Conservation (phyloP, 2,888 invertebrate species). For the Apotomis betuletana region DNA sequence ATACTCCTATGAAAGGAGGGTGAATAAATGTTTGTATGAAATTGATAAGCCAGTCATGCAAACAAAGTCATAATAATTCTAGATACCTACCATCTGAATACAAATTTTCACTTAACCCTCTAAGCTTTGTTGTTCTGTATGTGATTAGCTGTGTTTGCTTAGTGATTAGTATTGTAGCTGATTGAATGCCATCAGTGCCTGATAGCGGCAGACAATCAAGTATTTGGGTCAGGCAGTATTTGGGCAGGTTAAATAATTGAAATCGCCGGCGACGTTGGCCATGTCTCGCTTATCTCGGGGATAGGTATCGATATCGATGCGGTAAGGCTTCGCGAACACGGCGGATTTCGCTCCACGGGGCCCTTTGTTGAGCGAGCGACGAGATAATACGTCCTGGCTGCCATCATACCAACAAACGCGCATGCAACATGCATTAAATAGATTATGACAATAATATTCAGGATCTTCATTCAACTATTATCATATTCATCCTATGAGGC, state of each 20-base stretch:
- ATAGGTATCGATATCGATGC: conserved; percentile 8
- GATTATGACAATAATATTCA: too few relatives aligned
- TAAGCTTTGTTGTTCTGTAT: background rate
- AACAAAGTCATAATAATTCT: too few relatives aligned
- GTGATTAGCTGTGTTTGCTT: background rate
- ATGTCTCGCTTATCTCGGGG: conserved; percentile 22
- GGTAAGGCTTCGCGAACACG: conserved; percentile 1
- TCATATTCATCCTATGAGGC: too few relatives aligned
- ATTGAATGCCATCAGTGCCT: conserved; percentile 41
- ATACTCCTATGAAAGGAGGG: too few relatives aligned
- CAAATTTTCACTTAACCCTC: background rate
- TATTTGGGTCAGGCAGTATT: conserved; percentile 62
- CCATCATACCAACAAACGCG: too few relatives aligned
- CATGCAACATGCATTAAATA: too few relatives aligned
- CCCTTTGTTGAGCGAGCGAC: background rate
- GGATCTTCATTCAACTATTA: too few relatives aligned
- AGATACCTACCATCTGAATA: too few relatives aligned
- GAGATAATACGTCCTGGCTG: background rate
- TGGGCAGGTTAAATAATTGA: conserved; percentile 65
- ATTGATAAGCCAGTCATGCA: too few relatives aligned
- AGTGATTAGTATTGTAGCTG: conserved; percentile 23
- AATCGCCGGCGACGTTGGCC: conserved; percentile 51
- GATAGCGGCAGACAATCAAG: conserved; percentile 51
- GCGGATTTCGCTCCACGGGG: background rate
- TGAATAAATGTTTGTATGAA: too few relatives aligned